These are phyloP conservation scores for Gobio gobio DNA, from an alignment of 2,113 vertebrate genomes.

Conservation along the genomic window DNA sequence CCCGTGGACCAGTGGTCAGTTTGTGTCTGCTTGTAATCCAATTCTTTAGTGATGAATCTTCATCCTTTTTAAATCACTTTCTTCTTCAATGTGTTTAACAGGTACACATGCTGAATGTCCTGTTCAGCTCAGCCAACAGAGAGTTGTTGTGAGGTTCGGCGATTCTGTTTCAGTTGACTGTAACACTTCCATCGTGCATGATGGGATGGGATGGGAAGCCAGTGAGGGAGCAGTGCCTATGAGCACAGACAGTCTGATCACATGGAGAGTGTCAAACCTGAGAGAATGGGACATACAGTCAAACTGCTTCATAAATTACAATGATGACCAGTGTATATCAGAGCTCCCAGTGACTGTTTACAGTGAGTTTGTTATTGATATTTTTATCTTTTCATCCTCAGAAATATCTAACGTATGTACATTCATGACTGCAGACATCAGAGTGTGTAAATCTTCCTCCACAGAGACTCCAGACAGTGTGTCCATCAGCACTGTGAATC, in stretches of 20 bases:
- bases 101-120: slow-evolving; percentile 57
- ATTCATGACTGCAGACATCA: not conserved
- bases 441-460: not conserved
- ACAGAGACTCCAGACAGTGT: slow-evolving; percentile 39
- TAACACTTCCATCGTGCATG: not conserved
- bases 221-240: rapidly evolving
- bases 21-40: not conserved
- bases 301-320: slow-evolving; percentile 48
- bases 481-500: slow-evolving; percentile 44
- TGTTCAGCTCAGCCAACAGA: slow-evolving; percentile 54
- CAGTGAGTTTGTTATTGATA: too few species aligned
- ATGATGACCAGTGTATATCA: too few species aligned
- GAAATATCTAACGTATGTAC: not conserved
- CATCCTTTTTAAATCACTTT: not conserved
- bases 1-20: not conserved
- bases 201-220: slow-evolving; percentile 50
- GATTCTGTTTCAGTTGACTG: not conserved
- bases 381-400: not conserved
- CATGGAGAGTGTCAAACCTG: slow-evolving; percentile 25
- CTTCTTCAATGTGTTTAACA: slow-evolving; percentile 44
- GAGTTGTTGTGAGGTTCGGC: not conserved
- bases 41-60: not conserved
- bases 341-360: slow-evolving; percentile 40
- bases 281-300: slow-evolving; percentile 62
- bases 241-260: rapidly evolving